These are phyloP conservation scores for Thaumatotibia leucotreta DNA, from an alignment of 1,140 invertebrate species.

Conservation along the genomic window DNA sequence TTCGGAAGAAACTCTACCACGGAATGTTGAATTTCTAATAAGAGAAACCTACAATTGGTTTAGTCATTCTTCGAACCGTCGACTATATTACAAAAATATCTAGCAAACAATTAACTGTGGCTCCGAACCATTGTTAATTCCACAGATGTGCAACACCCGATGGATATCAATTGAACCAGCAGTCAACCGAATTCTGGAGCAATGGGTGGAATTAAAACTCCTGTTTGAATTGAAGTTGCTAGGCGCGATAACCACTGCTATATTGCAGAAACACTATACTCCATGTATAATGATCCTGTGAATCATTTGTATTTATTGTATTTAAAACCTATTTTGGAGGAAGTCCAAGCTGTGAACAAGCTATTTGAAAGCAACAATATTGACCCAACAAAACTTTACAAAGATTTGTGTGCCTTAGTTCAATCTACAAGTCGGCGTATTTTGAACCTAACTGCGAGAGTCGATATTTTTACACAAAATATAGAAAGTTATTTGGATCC, in stretches of 20 bases:
- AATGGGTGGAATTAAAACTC: slow-evolving; percentile 53
- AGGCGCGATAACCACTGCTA: slow-evolving; percentile 23
- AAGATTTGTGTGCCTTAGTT: background rate
- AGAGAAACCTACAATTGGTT: no score
- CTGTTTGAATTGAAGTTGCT: slow-evolving; percentile 24
- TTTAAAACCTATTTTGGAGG: slow-evolving; percentile 22
- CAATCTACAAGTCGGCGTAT: slow-evolving; percentile 14
- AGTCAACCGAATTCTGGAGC: slow-evolving; percentile 39
- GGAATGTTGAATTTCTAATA: no score
- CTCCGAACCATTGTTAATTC: slow-evolving; percentile 51
- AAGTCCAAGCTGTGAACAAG: slow-evolving; percentile 24
- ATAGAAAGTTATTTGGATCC: slow-evolving; percentile 27
- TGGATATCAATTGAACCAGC: slow-evolving; percentile 53
- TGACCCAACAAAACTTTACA: slow-evolving; percentile 20
- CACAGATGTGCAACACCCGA: slow-evolving; percentile 46
- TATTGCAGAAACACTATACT: slow-evolving; percentile 23
- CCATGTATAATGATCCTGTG: slow-evolving; percentile 11
- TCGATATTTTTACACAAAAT: slow-evolving; percentile 24
- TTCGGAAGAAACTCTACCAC: slow-evolving; percentile 27
- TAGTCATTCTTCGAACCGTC: no score
- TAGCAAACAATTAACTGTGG: no score
- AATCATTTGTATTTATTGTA: slow-evolving; percentile 25
- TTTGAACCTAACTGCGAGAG: slow-evolving; percentile 24
- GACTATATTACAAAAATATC: no score
- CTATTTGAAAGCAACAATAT: slow-evolving; percentile 27